Percentiles rank a stretch among this genome's conserved stretches.
Conservation (phyloP, 2,888 invertebrate species). For the Theodoxus fluviatilis region DNA sequence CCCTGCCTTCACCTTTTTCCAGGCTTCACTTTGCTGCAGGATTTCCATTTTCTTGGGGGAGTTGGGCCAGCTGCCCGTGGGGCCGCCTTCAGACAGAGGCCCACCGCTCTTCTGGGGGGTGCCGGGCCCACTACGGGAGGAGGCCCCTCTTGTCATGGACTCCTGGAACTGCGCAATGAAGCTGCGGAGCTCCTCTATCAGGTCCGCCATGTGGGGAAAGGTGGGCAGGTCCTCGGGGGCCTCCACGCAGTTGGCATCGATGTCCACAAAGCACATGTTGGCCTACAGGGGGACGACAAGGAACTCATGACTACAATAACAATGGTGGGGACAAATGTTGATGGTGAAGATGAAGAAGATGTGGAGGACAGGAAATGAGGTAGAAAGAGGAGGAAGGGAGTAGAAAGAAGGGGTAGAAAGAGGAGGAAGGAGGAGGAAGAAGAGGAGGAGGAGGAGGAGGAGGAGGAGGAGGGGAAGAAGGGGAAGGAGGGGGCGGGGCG, state of each 20-base stretch:
- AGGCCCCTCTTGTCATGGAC: slow-evolving; percentile 29
- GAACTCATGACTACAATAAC: background rate
- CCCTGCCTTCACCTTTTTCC: too few species aligned
- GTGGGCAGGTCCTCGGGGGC: slow-evolving; percentile 93
- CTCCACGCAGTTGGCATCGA: slow-evolving; percentile 87
- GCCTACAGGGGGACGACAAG: slow-evolving; percentile 50
- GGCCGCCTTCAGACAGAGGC: slow-evolving; percentile 27
- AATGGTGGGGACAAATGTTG: background rate
- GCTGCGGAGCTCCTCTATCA: slow-evolving; percentile 81
- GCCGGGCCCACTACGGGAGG: slow-evolving; percentile 28
- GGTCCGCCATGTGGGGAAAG: slow-evolving; percentile 88
- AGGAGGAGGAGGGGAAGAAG: too few species aligned
- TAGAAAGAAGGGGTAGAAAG: too few species aligned
- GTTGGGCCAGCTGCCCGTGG: slow-evolving; percentile 44
- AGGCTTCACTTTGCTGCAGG: slow-evolving; percentile 75
- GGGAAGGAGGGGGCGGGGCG: too few species aligned
- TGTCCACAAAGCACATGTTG: slow-evolving; percentile 83
- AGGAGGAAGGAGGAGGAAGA: too few species aligned
- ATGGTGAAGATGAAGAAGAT: background rate
- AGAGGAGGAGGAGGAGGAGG: too few species aligned
- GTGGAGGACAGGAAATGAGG: background rate
- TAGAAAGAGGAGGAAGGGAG: background rate
- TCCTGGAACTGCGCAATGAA: slow-evolving; percentile 44
- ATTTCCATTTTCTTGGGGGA: slow-evolving; percentile 60
- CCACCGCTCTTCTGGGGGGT: slow-evolving; percentile 38